Conservation (phyloP, 2,888 invertebrate species). For the Phorcus lineatus region DNA sequence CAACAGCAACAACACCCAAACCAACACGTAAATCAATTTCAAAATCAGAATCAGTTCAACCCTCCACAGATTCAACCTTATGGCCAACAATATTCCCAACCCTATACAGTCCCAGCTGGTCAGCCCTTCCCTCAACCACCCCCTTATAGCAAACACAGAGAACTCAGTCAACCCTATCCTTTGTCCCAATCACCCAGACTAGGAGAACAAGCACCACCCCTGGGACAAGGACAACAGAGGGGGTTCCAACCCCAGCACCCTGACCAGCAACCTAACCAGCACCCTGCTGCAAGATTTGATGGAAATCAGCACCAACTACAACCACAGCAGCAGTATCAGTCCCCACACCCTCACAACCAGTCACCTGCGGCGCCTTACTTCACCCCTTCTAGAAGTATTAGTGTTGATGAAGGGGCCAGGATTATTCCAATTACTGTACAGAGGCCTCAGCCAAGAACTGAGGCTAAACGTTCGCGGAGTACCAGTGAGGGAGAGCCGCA, state of each 20-base stretch:
- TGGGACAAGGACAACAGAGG: background rate
- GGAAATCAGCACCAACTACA: background rate
- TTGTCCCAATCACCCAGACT: background rate
- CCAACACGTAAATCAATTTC: background rate
- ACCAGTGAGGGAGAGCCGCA: slow-evolving; percentile 37
- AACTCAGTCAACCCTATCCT: slow-evolving; percentile 7
- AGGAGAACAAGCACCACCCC: background rate
- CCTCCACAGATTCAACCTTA: background rate
- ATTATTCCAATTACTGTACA: slow-evolving; percentile 36
- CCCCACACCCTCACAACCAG: background rate
- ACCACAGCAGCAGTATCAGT: background rate
- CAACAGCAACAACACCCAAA: background rate
- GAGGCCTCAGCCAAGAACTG: slow-evolving; percentile 2
- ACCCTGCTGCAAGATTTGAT: background rate
- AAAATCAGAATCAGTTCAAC: background rate
- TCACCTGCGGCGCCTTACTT: slow-evolving; percentile 19
- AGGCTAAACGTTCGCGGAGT: slow-evolving; percentile 25
- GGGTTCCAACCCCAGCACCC: background rate
- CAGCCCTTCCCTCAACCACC: slow-evolving; percentile 6
- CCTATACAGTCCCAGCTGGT: background rate
- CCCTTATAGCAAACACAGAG: slow-evolving; percentile 4
- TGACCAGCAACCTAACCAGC: background rate
- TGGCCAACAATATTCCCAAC: background rate
- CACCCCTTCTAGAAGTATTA: slow-evolving; percentile 35
- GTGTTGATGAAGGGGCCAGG: slow-evolving; percentile 35